phyloP scores from a whole-genome alignment of 92 coral and sea anemone species.

The Porites lobata region DNA sequence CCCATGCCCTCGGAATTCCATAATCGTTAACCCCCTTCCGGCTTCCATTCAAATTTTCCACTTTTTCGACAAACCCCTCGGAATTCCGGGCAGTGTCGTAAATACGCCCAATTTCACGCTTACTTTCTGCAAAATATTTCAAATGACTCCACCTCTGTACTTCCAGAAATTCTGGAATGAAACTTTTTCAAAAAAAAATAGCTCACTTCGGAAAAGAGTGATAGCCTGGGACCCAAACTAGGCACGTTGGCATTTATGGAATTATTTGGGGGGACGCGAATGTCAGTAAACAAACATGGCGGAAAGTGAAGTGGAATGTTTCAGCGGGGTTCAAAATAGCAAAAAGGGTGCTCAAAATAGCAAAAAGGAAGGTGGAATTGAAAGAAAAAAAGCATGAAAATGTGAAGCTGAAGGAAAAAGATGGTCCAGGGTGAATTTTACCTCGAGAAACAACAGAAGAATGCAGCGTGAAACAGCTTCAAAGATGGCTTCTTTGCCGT shows the following conservation, averaged over 20 bases:
- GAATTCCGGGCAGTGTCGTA: too few relatives aligned
- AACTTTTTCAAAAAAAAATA: too few relatives aligned
- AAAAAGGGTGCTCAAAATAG: conserved; percentile 8
- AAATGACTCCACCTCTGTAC: too few relatives aligned
- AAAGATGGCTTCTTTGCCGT: conserved; percentile 59
- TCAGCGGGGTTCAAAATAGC: conserved; percentile 8
- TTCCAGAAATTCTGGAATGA: too few relatives aligned
- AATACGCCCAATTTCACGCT: too few relatives aligned
- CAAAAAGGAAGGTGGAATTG: neutral
- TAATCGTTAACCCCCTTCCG: too few relatives aligned
- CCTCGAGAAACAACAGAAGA: conserved; percentile 36
- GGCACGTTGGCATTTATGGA: neutral
- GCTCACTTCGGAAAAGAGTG: conserved; percentile 9
- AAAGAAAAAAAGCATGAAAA: conserved; percentile 14
- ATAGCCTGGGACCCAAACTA: conserved; percentile 3
- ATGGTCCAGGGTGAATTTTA: conserved; percentile 35
- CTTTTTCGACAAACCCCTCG: too few relatives aligned
- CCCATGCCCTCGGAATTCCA: too few relatives aligned
- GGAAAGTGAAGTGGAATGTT: conserved; percentile 2
- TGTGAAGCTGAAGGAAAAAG: conserved; percentile 32
- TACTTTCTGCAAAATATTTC: too few relatives aligned
- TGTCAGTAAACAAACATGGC: conserved; percentile 13
- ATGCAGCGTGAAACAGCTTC: conserved; percentile 59
- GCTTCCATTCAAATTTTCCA: too few relatives aligned
- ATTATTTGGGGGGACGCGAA: conserved; percentile 26